phyloP scores from a whole-genome alignment of 2,888 invertebrate species.

The Rhagonycha fulva region DNA sequence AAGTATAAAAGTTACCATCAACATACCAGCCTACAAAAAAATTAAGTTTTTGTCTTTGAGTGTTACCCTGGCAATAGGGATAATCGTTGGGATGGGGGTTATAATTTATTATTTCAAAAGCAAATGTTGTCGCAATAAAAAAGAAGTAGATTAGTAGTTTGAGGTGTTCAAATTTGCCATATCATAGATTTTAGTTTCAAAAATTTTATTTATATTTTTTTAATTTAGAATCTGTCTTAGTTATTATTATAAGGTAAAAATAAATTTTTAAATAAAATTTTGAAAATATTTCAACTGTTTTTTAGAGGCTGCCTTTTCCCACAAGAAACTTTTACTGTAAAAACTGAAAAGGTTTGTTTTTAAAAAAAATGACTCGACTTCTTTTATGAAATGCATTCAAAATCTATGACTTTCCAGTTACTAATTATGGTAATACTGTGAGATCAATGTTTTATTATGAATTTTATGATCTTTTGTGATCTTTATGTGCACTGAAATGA shows the following conservation, averaged over 20 bases:
- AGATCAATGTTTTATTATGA: too few relatives aligned
- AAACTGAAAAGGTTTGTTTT: too few relatives aligned
- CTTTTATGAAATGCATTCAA: too few relatives aligned
- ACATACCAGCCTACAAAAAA: constrained; percentile 72
- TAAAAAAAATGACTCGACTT: too few relatives aligned
- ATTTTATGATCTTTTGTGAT: too few relatives aligned
- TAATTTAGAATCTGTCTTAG: not conserved
- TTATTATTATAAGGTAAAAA: too few relatives aligned
- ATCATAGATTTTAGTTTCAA: not conserved
- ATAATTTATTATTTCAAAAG: constrained; percentile 63
- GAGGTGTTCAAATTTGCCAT: not conserved
- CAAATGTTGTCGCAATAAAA: constrained; percentile 47
- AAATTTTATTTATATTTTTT: not conserved
- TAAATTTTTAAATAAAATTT: not conserved
- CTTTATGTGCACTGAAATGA: too few relatives aligned
- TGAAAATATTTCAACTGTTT: not conserved
- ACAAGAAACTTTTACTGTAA: too few relatives aligned
- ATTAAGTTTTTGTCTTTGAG: constrained; percentile 74
- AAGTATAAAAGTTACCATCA: constrained; percentile 65
- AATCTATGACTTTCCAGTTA: too few relatives aligned
- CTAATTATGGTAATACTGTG: too few relatives aligned
- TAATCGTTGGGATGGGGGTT: constrained; percentile 67
- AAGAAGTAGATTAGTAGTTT: not conserved
- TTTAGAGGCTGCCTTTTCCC: too few relatives aligned
- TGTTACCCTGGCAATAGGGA: constrained; percentile 69